Base-by-base conservation (phyloP, 2,113 vertebrate genomes). In the Eudyptes chrysolophus region DNA sequence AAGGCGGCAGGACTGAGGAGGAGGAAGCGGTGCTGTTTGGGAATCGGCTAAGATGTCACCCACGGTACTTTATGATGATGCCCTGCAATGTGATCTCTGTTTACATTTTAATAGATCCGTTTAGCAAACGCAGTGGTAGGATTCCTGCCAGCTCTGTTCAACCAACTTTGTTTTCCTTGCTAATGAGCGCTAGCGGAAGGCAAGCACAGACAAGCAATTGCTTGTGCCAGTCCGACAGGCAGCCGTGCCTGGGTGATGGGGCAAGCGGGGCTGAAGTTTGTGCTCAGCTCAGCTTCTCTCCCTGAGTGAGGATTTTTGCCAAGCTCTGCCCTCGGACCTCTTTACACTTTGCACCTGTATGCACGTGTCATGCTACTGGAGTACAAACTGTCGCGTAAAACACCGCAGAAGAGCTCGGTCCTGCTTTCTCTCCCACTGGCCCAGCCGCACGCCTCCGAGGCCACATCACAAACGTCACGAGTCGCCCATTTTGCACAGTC, bases 401-500 rank as follows among this genome's bases (percentile, higher is more conserved):
- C 29, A 4, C 6, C 1, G 3, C 42, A 15, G 84, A 60, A 15
- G 84, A 60, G 20, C 75, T 52, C 2, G 0, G 32, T 38, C 36
- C 61, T 25, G 42, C 61, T 20, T 24, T 14, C 18, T 6, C 11
- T 26, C 68, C 40, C 18, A 0, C 21, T 11, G 38, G 61, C 36
- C 36, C 44, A 8, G 42, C 30, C 9, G 5, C 30, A 7, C 20
- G 4, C 11, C 48, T 8, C 71, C 1, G 4, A 30, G n/a, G 38
- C 62, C 57, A 4, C 0, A 0, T 15, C 4, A 1, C 54, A 25
- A 16, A 26, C 1, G 1, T 8, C 34, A 12, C 0, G 2, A 32
- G 49, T 55, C 1, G 3, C 62, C 26, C 4, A 1, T 54, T 74
- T 42, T 70, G 34, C 36, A 7, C 84, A 20, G 17, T 18, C 48